These are phyloP conservation scores for Leucoraja ocellata DNA, from an alignment of 2,797 vertebrate species.

Conservation along the genomic window DNA sequence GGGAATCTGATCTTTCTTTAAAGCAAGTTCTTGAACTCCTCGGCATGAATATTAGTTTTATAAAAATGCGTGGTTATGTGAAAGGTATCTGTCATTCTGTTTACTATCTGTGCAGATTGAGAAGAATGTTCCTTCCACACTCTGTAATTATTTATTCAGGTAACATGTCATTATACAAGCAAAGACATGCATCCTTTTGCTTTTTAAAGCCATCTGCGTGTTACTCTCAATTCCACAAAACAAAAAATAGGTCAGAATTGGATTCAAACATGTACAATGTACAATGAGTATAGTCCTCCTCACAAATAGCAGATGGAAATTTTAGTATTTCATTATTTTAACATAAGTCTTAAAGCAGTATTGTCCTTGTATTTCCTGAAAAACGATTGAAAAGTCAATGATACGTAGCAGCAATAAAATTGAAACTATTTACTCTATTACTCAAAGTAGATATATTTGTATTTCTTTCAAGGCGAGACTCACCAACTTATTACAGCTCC, in stretches of 20 bases:
- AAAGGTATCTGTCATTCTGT: neutral
- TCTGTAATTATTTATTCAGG: neutral
- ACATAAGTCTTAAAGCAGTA: neutral
- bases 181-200: neutral
- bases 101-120: neutral
- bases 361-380: neutral
- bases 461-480: neutral
- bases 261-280: neutral
- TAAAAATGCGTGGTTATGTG: neutral
- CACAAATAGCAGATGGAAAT: neutral
- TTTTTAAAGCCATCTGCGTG: neutral
- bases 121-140: neutral
- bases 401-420: neutral
- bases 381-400: neutral
- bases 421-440: neutral
- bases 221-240: neutral
- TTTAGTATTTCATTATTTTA: neutral
- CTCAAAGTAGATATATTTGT: neutral
- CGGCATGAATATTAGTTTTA: neutral
- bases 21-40: neutral
- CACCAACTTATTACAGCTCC: neutral
- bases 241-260: neutral
- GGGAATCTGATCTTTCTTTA: neutral
- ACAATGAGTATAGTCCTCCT: neutral
- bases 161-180: neutral